Conservation (phyloP, 30 jellyfish, hydroid and myxozoan species). For the Rhopilema esculentum region DNA sequence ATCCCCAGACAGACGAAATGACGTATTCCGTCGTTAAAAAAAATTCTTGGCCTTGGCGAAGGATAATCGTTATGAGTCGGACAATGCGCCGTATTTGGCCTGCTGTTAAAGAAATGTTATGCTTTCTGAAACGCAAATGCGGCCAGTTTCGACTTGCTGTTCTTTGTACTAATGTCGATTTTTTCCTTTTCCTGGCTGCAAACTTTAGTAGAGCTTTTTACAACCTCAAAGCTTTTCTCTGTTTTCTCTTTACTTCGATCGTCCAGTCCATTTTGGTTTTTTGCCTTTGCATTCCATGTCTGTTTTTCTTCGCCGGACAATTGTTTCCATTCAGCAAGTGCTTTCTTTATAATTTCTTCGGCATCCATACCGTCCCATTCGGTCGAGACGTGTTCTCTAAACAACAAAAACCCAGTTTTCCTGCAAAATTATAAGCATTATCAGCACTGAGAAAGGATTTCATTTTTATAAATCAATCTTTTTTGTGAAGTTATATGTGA, state of each 20-base stretch:
- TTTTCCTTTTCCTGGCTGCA: slow-evolving; percentile 14
- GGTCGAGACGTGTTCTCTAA: slow-evolving; percentile 43
- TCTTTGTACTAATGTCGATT: background rate
- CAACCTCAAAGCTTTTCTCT: background rate
- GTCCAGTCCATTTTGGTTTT: background rate
- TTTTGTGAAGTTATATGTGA: too few relatives aligned
- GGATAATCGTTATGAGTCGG: too few relatives aligned
- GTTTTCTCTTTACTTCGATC: background rate
- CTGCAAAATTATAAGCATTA: slow-evolving; percentile 23
- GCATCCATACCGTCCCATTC: slow-evolving; percentile 23
- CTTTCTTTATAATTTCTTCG: slow-evolving; percentile 40
- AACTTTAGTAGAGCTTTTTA: background rate
- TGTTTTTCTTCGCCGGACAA: slow-evolving; percentile 76
- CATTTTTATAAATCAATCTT: too few relatives aligned
- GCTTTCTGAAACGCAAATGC: slow-evolving; percentile 67
- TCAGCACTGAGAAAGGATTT: background rate
- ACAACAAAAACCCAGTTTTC: slow-evolving; percentile 85
- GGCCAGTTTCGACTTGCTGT: slow-evolving; percentile 55
- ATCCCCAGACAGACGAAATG: too few relatives aligned
- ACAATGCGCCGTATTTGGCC: background rate
- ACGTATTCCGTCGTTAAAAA: too few relatives aligned
- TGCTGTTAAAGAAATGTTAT: background rate
- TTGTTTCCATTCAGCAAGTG: slow-evolving; percentile 80
- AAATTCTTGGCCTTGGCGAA: background rate
- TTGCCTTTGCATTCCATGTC: slow-evolving; percentile 87